These are phyloP conservation scores for Oreocharis arfaki DNA, from an alignment of 2,113 vertebrate genomes.

Conservation along the genomic window DNA sequence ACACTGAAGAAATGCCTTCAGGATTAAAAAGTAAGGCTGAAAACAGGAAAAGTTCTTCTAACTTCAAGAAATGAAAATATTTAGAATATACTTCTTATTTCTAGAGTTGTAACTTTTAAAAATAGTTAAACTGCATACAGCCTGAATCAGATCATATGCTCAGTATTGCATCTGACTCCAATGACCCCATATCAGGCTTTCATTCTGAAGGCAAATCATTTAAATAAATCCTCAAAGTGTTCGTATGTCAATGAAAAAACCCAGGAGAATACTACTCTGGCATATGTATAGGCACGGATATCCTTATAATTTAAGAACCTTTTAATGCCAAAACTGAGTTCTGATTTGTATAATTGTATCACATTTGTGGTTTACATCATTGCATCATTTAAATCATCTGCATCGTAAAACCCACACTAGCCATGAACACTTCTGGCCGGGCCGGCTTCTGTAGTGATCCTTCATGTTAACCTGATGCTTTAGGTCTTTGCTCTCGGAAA, in stretches of 20 bases:
- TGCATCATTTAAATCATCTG: neutral
- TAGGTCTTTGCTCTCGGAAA: neutral
- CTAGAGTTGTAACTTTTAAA: slow-evolving; percentile 6
- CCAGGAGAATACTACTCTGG: neutral
- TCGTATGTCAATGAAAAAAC: neutral
- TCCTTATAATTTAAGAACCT: neutral
- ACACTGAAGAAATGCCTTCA: slow-evolving; percentile 82
- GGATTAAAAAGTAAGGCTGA: slow-evolving; percentile 78
- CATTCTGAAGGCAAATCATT: neutral
- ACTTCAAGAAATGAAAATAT: slow-evolving; percentile 73
- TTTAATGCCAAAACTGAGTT: neutral
- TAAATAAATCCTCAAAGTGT: neutral
- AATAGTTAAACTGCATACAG: neutral
- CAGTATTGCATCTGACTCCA: neutral
- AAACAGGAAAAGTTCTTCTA: slow-evolving; percentile 73
- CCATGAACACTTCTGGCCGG: neutral
- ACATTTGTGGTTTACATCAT: neutral
- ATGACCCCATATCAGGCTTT: neutral
- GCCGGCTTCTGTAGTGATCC: neutral
- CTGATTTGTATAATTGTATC: neutral
- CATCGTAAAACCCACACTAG: neutral
- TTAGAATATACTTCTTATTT: slow-evolving; percentile 43
- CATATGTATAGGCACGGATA: neutral
- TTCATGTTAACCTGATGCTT: neutral
- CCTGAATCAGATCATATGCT: neutral